A percentile compares a stretch with the other conserved stretches of the same genome.
phyloP scores from a whole-genome alignment of 2,113 vertebrate genomes.

The Gymnorhina tibicen region DNA sequence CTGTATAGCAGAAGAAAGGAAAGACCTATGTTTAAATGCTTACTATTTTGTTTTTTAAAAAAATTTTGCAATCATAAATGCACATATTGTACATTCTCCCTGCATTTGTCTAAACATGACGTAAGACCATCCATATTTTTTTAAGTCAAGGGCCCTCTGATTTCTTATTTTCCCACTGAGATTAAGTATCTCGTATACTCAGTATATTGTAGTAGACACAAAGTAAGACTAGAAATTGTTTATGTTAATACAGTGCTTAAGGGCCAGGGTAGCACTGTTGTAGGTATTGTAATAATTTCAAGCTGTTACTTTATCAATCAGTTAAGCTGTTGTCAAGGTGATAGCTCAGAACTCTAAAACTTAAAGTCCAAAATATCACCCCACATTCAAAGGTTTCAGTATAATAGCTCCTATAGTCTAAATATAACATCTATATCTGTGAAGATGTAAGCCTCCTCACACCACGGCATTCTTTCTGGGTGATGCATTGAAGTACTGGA shows the following conservation, averaged over 20 bases:
- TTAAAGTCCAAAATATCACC: background rate
- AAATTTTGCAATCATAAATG: background rate
- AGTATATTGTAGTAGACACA: background rate
- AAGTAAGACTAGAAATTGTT: background rate
- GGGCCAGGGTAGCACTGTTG: background rate
- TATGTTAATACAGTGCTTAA: background rate
- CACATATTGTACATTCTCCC: background rate
- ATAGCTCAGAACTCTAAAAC: background rate
- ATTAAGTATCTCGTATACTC: background rate
- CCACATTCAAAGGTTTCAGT: background rate
- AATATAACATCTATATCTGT: background rate
- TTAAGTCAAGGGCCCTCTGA: background rate
- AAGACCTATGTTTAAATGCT: background rate
- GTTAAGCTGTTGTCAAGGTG: background rate
- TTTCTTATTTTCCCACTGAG: background rate
- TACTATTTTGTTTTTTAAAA: background rate
- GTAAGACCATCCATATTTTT: background rate
- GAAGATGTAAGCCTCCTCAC: background rate
- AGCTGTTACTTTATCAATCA: background rate
- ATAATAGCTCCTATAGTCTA: background rate
- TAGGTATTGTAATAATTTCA: background rate
- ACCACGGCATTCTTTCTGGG: background rate
- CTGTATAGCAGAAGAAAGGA: background rate
- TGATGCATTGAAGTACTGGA: background rate
- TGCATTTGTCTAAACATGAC: background rate